These are phyloP conservation scores for Thymelicus acteon DNA, from an alignment of 2,888 invertebrate genomes.

Conservation along the genomic window DNA sequence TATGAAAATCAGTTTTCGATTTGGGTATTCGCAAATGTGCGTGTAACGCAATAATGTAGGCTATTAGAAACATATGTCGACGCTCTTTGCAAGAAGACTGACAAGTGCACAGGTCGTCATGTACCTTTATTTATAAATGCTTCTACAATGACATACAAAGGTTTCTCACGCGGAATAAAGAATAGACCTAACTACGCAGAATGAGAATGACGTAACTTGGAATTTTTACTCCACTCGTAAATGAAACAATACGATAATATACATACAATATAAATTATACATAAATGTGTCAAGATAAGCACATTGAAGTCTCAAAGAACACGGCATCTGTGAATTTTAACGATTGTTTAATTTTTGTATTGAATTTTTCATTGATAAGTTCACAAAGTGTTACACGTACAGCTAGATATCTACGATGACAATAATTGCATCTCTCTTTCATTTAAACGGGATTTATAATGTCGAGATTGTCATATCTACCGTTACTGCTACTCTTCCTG, in stretches of 20 bases:
- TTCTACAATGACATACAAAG: constrained; percentile 3
- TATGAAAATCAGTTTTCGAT: too few relatives aligned
- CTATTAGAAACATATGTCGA: neutral
- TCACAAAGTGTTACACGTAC: too few relatives aligned
- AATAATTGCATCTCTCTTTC: too few relatives aligned
- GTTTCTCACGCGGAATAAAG: constrained; percentile 9
- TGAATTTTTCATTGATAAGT: too few relatives aligned
- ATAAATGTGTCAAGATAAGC: too few relatives aligned
- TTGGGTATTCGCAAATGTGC: too few relatives aligned
- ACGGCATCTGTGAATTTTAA: too few relatives aligned
- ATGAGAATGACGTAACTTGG: constrained; percentile 2
- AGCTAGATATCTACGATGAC: too few relatives aligned
- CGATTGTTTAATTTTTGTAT: too few relatives aligned
- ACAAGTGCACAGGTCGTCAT: constrained; percentile 12
- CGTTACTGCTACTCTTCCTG: too few relatives aligned
- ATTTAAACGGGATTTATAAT: neutral
- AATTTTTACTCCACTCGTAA: constrained; percentile 8
- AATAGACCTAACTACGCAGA: constrained; percentile 2
- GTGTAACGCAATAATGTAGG: neutral
- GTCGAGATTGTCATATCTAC: too few relatives aligned
- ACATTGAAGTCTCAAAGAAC: too few relatives aligned
- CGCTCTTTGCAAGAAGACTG: constrained; percentile 9
- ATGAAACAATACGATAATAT: neutral
- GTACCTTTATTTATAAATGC: constrained; percentile 9
- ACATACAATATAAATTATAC: neutral